phyloP scores from a whole-genome alignment of 2,113 vertebrate species.

The Cinclus cinclus region DNA sequence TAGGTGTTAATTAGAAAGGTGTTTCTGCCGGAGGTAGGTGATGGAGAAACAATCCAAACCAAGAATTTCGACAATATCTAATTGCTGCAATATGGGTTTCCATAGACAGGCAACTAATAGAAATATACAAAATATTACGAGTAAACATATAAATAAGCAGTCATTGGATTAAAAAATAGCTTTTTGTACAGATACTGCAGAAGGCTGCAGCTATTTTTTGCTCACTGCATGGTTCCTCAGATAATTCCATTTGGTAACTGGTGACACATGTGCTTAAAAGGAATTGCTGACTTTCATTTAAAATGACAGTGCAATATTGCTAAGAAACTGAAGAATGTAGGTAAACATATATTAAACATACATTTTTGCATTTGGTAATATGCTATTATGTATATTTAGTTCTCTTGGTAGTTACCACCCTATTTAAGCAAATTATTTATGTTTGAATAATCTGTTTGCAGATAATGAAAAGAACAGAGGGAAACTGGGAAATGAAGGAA shows the following conservation, averaged over 20 bases:
- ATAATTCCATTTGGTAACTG: constrained; percentile 22
- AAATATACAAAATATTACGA: not conserved
- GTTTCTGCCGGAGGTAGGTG: not conserved
- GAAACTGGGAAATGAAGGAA: not conserved
- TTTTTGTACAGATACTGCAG: not conserved
- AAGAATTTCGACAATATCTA: not conserved
- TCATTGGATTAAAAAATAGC: not conserved
- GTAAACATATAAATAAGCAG: not conserved
- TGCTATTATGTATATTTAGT: not conserved
- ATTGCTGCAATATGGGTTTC: not conserved
- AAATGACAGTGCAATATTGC: not conserved
- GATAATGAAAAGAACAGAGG: not conserved
- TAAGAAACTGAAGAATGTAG: not conserved
- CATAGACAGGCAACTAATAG: not conserved
- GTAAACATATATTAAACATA: not conserved
- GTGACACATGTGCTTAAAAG: constrained; percentile 1
- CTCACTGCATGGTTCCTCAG: constrained; percentile 36
- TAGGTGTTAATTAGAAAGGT: not conserved
- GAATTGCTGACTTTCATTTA: not conserved
- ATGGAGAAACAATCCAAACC: not conserved
- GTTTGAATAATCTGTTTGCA: not conserved
- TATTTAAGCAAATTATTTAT: not conserved
- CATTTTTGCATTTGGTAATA: not conserved
- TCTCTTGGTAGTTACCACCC: not conserved
- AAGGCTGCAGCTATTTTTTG: constrained; percentile 38